These are phyloP conservation scores for Polyommatus iphigenia DNA, from an alignment of 2,888 invertebrate genomes.

Conservation along the genomic window DNA sequence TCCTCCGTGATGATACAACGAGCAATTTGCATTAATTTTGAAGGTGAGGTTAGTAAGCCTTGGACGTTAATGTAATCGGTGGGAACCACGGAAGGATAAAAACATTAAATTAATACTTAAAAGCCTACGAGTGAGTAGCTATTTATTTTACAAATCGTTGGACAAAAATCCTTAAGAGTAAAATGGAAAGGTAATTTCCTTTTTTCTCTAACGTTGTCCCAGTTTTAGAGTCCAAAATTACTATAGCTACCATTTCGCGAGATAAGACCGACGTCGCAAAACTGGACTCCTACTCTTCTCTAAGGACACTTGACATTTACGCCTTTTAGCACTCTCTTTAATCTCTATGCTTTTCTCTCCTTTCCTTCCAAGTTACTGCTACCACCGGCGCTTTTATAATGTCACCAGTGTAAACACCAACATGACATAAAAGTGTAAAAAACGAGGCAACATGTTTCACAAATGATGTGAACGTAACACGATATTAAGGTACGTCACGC, in stretches of 20 bases:
- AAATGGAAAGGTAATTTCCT: too few species aligned
- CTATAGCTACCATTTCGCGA: too few species aligned
- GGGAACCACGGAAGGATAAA: neutral
- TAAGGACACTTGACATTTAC: too few species aligned
- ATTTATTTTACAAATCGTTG: too few species aligned
- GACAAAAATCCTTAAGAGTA: too few species aligned
- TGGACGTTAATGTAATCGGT: neutral
- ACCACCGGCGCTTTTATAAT: neutral
- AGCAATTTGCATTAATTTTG: constrained; percentile 4
- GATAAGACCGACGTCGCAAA: too few species aligned
- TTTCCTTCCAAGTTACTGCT: too few species aligned
- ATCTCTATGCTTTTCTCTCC: too few species aligned
- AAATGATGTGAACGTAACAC: constrained; percentile 38
- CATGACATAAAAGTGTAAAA: constrained; percentile 8
- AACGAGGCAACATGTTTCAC: constrained; percentile 33
- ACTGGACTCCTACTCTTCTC: too few species aligned
- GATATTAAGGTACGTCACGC: constrained; percentile 36
- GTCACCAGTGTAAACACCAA: neutral
- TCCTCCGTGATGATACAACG: neutral
- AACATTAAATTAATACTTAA: neutral
- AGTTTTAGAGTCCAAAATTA: too few species aligned
- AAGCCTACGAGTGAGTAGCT: neutral
- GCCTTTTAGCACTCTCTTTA: too few species aligned
- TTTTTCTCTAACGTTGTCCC: too few species aligned
- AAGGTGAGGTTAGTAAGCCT: neutral